These are phyloP conservation scores for Drosophila antonietae DNA, from an alignment of 2,888 invertebrate species.

Conservation along the genomic window DNA sequence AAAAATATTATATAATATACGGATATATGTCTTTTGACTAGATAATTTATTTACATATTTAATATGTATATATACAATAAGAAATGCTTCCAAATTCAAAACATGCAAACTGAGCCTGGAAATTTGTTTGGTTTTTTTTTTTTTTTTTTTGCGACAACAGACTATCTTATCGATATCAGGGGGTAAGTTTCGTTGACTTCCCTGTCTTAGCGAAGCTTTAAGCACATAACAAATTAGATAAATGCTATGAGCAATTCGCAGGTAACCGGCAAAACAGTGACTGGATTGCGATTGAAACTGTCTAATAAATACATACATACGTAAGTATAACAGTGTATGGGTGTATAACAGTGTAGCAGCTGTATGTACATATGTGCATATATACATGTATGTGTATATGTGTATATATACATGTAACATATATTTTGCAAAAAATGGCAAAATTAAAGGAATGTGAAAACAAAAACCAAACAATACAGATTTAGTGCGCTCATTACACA, in stretches of 20 bases:
- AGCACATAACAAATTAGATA: constrained; percentile 26
- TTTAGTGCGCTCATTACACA: constrained; percentile 63
- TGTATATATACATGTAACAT: background rate
- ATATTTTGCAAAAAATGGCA: constrained; percentile 40
- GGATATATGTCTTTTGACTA: no score
- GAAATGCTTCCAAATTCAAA: background rate
- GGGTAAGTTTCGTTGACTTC: constrained; percentile 18
- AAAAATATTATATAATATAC: background rate
- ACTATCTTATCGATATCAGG: constrained; percentile 57
- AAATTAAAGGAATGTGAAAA: constrained; percentile 64
- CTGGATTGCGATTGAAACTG: constrained; percentile 4
- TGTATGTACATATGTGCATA: background rate
- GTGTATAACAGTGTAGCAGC: background rate
- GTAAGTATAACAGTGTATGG: background rate
- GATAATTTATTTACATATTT: no score
- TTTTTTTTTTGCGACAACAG: background rate
- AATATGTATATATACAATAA: background rate
- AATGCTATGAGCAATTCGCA: constrained; percentile 41
- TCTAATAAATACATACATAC: background rate
- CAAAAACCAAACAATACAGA: constrained; percentile 63
- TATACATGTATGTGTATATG: background rate
- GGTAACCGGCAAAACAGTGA: constrained; percentile 16
- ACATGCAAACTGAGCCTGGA: background rate
- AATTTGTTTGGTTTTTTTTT: background rate
- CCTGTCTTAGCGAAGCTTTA: constrained; percentile 42